A percentile compares a stretch with the other conserved stretches of the same genome.
phyloP scores from a whole-genome alignment of 2,113 vertebrate species.

The Rhombomys opimus region DNA sequence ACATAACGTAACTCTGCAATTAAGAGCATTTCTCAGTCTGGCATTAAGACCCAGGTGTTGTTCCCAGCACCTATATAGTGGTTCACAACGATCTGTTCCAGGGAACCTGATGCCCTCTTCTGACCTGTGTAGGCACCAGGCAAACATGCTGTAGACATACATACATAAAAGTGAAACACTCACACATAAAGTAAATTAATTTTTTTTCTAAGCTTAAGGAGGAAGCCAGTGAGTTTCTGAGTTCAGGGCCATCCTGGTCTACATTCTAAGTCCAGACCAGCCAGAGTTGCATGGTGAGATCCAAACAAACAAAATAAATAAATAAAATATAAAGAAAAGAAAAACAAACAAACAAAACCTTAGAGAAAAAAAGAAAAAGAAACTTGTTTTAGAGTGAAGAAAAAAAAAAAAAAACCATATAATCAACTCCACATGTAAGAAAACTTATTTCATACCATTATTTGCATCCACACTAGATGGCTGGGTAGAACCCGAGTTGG shows the following conservation, averaged over 20 bases:
- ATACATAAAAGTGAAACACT: neutral
- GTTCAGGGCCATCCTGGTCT: neutral
- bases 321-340: neutral
- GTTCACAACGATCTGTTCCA: neutral
- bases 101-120: neutral
- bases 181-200: too few species aligned
- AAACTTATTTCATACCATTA: constrained; percentile 77
- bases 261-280: neutral
- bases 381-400: neutral
- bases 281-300: neutral
- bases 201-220: neutral
- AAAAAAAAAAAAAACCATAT: constrained; percentile 23
- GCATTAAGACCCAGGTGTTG: neutral
- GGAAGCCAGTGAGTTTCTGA: neutral
- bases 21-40: neutral
- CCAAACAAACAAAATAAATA: neutral
- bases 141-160: neutral
- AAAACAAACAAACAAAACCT: neutral
- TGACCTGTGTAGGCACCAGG: neutral
- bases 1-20: neutral
- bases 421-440: constrained; percentile 31
- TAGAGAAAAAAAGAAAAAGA: constrained; percentile 16
- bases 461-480: constrained; percentile 6
- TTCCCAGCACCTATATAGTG: neutral
- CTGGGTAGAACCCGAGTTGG: constrained; percentile 9